Conservation (phyloP, 1,140 invertebrate genomes). For the Drosophila mojavensis region DNA sequence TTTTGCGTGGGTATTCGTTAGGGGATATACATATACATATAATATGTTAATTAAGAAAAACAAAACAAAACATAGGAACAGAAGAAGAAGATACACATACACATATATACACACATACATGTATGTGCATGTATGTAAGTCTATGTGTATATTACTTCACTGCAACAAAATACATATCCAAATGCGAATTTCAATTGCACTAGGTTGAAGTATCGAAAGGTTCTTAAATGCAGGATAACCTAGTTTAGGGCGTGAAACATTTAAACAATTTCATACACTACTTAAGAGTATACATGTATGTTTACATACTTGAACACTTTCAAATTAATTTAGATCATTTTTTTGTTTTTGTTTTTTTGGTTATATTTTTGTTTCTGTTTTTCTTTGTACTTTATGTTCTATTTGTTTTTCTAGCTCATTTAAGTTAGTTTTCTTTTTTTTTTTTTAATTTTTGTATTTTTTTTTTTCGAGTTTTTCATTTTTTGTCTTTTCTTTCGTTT, state of each 20-base stretch:
- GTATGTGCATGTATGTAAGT: background rate
- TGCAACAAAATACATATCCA: constrained; percentile 78
- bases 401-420: constrained; percentile 9
- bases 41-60: background rate
- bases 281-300: constrained; percentile 62
- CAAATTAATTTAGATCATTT: constrained; percentile 22
- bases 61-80: too few relatives aligned
- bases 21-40: constrained; percentile 14
- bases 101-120: constrained; percentile 41
- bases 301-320: constrained; percentile 59
- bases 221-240: constrained; percentile 73
- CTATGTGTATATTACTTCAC: constrained; percentile 57
- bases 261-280: constrained; percentile 79
- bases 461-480: constrained; percentile 23
- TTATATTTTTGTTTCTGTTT: constrained; percentile 6
- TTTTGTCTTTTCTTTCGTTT: constrained; percentile 18
- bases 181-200: constrained; percentile 72
- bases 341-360: background rate
- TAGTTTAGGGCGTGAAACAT: constrained; percentile 69
- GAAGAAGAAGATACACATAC: background rate
- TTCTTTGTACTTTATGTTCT: constrained; percentile 16
- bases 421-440: constrained; percentile 8
- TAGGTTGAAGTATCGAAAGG: constrained; percentile 69
- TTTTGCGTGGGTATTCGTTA: constrained; percentile 18
- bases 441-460: constrained; percentile 14